Conservation (phyloP, 1,140 invertebrate genomes). For the Carcinoscorpius rotundicauda region DNA sequence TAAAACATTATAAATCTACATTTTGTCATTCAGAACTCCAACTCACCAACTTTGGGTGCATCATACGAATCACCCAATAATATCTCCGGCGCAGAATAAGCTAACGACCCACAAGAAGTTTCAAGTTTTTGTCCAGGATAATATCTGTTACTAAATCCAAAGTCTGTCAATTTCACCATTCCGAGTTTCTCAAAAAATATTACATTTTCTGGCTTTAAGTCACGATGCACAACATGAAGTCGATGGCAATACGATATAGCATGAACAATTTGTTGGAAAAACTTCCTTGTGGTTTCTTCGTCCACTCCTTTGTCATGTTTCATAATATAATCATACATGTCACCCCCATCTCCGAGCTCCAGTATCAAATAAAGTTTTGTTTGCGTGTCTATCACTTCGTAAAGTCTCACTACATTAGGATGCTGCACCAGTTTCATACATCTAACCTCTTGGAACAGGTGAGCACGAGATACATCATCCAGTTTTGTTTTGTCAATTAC, state of each 20-base stretch:
- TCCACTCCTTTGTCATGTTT: conserved; percentile 64
- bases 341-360: conserved; percentile 95
- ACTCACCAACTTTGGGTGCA: conserved; percentile 36
- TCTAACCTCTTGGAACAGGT: conserved; percentile 68
- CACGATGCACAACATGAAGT: conserved; percentile 82
- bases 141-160: conserved; percentile 93
- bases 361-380: conserved; percentile 86
- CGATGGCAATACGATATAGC: conserved; percentile 98
- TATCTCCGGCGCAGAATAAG: conserved; percentile 99
- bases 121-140: conserved; percentile 93
- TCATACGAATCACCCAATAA: conserved; percentile 62
- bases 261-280: conserved; percentile 51
- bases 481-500: conserved; percentile 97
- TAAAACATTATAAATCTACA: too few relatives aligned
- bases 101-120: conserved; percentile 97
- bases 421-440: conserved; percentile 99
- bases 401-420: conserved; percentile 92
- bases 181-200: conserved; percentile 96
- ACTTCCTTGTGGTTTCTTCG: conserved; percentile 67
- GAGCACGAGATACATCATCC: conserved; percentile 88
- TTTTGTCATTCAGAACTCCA: not conserved
- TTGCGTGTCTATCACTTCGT: conserved; percentile 95
- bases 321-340: conserved; percentile 99
- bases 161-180: conserved; percentile 96
- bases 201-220: conserved; percentile 98